Percentiles rank a stretch among this genome's conserved stretches.
These are phyloP conservation scores for Pentalonia nigronervosa DNA, from an alignment of 1,140 invertebrate genomes.

Conservation along the genomic window DNA sequence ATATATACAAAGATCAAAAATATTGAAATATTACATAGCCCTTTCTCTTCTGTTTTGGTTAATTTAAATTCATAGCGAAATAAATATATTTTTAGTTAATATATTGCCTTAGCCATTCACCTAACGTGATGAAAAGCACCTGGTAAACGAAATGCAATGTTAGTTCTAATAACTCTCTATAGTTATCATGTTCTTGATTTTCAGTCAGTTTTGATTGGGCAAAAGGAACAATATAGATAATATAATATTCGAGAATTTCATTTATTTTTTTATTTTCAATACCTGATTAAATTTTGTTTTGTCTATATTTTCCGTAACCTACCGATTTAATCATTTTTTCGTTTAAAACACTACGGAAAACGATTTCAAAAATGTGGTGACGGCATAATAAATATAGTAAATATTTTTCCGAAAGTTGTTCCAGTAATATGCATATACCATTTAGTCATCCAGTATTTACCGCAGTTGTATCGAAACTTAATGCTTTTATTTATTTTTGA, in stretches of 20 bases:
- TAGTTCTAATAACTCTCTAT: constrained; percentile 8
- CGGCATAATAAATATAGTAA: neutral
- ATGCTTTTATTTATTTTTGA: constrained; percentile 4
- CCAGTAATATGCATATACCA: neutral
- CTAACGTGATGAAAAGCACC: neutral
- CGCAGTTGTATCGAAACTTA: constrained; percentile 1
- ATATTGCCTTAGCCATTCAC: constrained; percentile 21
- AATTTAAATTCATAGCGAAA: constrained; percentile 18
- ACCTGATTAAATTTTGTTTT: constrained; percentile 17
- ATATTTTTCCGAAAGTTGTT: neutral
- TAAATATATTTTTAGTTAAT: neutral
- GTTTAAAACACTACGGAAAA: neutral
- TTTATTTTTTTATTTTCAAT: constrained; percentile 38
- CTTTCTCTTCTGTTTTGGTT: neutral
- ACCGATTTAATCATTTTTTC: neutral
- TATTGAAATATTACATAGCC: neutral
- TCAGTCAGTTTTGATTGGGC: neutral
- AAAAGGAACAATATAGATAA: neutral
- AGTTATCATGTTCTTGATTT: neutral
- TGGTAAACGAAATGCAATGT: neutral
- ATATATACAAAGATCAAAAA: neutral
- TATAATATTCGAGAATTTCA: neutral
- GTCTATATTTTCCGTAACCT: constrained; percentile 26
- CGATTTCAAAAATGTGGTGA: neutral
- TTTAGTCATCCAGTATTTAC: neutral